Evolutionary conservation across 2,888 invertebrate species (phyloP).

Genomic region (Cephus spinipes): DNA sequence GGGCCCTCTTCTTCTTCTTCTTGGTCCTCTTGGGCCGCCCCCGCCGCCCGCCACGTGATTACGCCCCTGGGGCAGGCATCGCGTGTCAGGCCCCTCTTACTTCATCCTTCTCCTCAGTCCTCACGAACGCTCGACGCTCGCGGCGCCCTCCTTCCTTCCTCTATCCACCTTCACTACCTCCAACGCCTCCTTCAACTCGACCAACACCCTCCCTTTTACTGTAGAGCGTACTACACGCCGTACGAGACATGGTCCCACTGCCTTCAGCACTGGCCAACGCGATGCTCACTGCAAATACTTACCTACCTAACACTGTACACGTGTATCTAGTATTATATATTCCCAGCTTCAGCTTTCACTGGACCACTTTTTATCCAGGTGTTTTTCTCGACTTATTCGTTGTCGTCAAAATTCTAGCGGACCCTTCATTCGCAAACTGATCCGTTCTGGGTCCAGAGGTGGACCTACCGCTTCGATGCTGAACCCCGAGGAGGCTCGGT

Average conservation of each 20-base stretch:
- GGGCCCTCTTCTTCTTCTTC: slow-evolving; percentile 1
- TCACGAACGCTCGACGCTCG: slow-evolving; percentile 36
- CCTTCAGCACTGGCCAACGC: slow-evolving; percentile 12
- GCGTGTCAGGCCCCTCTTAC: slow-evolving; percentile 65
- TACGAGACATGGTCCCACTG: slow-evolving; percentile 8
- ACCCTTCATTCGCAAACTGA: not conserved
- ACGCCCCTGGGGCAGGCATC: slow-evolving; percentile 64
- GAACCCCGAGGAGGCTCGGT: not conserved
- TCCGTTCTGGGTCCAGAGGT: not conserved
- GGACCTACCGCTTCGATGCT: not conserved
- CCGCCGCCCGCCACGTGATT: slow-evolving; percentile 64
- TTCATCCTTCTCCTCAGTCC: slow-evolving; percentile 40
- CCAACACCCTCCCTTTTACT: slow-evolving; percentile 21
- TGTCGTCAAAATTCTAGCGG: not conserved
- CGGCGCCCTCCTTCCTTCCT: slow-evolving; percentile 30
- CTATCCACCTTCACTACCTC: slow-evolving; percentile 9
- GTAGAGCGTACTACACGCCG: not conserved
- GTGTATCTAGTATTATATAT: not conserved
- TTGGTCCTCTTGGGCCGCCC: slow-evolving; percentile 34
- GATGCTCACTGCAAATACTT: not conserved
- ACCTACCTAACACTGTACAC: not conserved
- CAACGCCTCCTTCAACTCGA: not conserved
- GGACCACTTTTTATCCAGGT: not conserved
- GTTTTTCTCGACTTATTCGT: not conserved
- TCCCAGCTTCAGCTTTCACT: not conserved